These are phyloP conservation scores for Phenacoccus solenopsis DNA, from an alignment of 1,140 invertebrate genomes.

Conservation along the genomic window DNA sequence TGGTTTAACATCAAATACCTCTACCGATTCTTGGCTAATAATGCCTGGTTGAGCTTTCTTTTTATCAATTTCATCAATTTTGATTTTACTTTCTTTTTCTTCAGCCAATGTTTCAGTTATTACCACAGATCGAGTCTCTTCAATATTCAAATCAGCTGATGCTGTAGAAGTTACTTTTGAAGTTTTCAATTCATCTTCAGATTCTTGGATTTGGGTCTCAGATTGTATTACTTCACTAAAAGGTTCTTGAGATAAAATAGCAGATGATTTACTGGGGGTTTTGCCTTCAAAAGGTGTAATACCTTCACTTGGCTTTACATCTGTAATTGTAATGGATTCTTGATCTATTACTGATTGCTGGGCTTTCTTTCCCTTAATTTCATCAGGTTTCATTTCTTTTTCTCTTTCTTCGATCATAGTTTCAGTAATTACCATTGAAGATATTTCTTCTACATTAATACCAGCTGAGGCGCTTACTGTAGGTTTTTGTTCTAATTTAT, in stretches of 20 bases:
- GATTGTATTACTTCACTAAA: not conserved
- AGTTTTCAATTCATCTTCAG: constrained; percentile 30
- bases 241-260: not conserved
- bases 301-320: constrained; percentile 22
- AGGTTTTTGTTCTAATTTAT: not conserved
- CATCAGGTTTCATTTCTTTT: not conserved
- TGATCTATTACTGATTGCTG: constrained; percentile 28
- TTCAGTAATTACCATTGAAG: not conserved
- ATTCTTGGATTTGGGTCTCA: constrained; percentile 27
- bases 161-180: constrained; percentile 28
- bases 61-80: constrained; percentile 27
- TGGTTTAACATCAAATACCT: constrained; percentile 25
- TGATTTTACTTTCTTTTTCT: constrained; percentile 31
- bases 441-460: not conserved
- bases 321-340: constrained; percentile 27
- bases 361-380: constrained; percentile 16
- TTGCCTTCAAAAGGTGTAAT: constrained; percentile 27
- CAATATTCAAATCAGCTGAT: constrained; percentile 34
- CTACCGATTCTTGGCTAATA: constrained; percentile 25
- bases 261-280: constrained; percentile 31
- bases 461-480: not conserved
- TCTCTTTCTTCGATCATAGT: not conserved
- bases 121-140: constrained; percentile 36
- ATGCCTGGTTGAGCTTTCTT: constrained; percentile 22
- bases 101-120: constrained; percentile 37